Evolutionary conservation across 2,888 invertebrate genomes (phyloP), one percentile per base, ranked within the genome.

Genomic region (Campoplex nolae): DNA sequence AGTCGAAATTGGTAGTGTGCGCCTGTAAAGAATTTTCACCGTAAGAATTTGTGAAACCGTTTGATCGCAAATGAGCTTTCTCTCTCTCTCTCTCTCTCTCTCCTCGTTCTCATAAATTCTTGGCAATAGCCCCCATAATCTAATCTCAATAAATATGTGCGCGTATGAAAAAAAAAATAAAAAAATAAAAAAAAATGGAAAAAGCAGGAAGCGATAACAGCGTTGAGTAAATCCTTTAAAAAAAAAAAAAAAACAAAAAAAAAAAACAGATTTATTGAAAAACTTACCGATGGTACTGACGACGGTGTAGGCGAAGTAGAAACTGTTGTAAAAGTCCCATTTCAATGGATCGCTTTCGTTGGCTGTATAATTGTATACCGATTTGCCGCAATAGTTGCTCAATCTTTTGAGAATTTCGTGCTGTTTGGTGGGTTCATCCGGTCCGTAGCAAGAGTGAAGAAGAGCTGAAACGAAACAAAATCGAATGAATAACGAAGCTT

Each of bases 301-400:
- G 76, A 98, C 98, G 23, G 98, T 98, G 91, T 98, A 97, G 6
- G 98, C 97, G 94, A 98, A 98, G 95, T 98, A 98, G 92, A 98
- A 97, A 0, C 98, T 97, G 94, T 98, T 98, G 94, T 98, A 98
- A 94, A 97, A 98, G 92, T 97, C 98, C 98, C 98, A 98, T 92
- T 96, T 96, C 85, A 95, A 95, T 0, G 96, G 96, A 54, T 96
- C 96, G 11, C 95, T 95, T 78, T 96, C 96, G 86, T 96, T 96
- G 0, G 96, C 95, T 2, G 96, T 96, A 91, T 96, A 96, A 86
- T 95, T 94, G 92, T 96, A 96, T 91, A 98, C 96, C 0, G 97
- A 96, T 90, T 97, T 97, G 45, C 97, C 97, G 92, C 98, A 98
- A 93, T 97, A 98, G 11, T 95, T 95, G 0, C 96, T 95, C 11